Percentiles rank a stretch among this genome's conserved stretches.
phyloP scores from a whole-genome alignment of 2,888 invertebrate genomes.

The Agapetus fuscipes region DNA sequence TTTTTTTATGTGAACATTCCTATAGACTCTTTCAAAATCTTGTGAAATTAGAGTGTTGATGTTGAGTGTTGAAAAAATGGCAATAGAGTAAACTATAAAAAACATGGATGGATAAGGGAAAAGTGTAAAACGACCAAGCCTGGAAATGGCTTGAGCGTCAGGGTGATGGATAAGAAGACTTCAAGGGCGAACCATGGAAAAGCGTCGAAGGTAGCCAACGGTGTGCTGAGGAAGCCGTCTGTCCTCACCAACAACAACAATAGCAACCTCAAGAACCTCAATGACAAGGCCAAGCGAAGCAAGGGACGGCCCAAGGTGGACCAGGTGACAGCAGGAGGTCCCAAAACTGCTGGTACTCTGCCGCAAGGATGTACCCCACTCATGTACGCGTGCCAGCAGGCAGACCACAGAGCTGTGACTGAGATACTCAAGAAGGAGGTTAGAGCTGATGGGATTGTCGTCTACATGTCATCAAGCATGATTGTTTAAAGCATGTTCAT shows the following conservation, averaged over 20 bases:
- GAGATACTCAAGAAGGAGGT: slow-evolving; percentile 69
- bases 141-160: slow-evolving; percentile 4
- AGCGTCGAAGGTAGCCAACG: slow-evolving; percentile 16
- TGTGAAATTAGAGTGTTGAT: too few relatives aligned
- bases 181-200: slow-evolving; percentile 1
- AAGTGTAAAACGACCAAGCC: too few relatives aligned
- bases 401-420: slow-evolving; percentile 66
- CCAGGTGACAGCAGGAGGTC: neutral
- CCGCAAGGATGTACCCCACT: slow-evolving; percentile 67
- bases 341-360: neutral
- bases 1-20: too few relatives aligned
- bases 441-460: slow-evolving; percentile 30
- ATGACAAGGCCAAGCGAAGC: slow-evolving; percentile 28
- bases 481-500: neutral
- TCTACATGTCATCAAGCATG: too few relatives aligned
- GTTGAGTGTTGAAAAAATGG: too few relatives aligned
- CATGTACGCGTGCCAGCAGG: slow-evolving; percentile 90
- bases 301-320: neutral
- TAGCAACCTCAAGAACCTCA: slow-evolving; percentile 12
- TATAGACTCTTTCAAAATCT: too few relatives aligned
- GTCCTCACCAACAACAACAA: slow-evolving; percentile 14
- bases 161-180: slow-evolving; percentile 17
- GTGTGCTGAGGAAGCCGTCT: slow-evolving; percentile 16
- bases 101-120: neutral
- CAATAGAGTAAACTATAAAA: neutral